Evolutionary conservation across 2,888 invertebrate genomes (phyloP).

Genomic region (Agrochola litura): DNA sequence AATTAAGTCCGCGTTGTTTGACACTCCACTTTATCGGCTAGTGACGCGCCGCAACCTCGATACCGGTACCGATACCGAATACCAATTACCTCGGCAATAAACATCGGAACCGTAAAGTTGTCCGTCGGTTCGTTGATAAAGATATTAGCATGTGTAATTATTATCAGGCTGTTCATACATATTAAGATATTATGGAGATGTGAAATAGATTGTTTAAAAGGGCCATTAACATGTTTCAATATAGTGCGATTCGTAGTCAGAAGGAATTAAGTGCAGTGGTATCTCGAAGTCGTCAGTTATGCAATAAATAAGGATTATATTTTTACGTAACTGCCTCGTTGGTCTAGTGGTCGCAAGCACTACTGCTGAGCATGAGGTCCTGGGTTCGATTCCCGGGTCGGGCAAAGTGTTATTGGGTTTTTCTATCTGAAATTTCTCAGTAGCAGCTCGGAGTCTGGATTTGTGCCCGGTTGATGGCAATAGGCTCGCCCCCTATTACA

Average conservation of each 20-base stretch:
- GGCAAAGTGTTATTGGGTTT: no score
- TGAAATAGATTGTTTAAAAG: slow-evolving; percentile 30
- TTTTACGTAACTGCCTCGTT: no score
- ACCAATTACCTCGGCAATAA: slow-evolving; percentile 56
- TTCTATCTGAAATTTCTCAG: no score
- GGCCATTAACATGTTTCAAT: slow-evolving; percentile 27
- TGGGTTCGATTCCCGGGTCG: no score
- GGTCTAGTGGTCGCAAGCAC: no score
- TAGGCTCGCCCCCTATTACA: no score
- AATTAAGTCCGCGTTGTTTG: slow-evolving; percentile 64
- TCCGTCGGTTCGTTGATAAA: slow-evolving; percentile 56
- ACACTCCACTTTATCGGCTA: slow-evolving; percentile 63
- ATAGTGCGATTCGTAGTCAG: slow-evolving; percentile 6
- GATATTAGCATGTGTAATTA: slow-evolving; percentile 67
- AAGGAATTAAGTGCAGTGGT: slow-evolving; percentile 15
- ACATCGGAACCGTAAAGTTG: slow-evolving; percentile 59
- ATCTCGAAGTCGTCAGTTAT: neutral
- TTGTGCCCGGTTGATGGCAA: no score
- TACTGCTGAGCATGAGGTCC: no score
- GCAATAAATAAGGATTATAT: neutral
- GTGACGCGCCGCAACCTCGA: slow-evolving; percentile 58
- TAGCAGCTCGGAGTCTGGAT: no score
- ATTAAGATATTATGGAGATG: slow-evolving; percentile 56
- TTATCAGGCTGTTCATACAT: slow-evolving; percentile 50
- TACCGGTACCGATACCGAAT: slow-evolving; percentile 54